Evolutionary conservation across 1,140 invertebrate species (phyloP).

Genomic region (Eciton burchellii): DNA sequence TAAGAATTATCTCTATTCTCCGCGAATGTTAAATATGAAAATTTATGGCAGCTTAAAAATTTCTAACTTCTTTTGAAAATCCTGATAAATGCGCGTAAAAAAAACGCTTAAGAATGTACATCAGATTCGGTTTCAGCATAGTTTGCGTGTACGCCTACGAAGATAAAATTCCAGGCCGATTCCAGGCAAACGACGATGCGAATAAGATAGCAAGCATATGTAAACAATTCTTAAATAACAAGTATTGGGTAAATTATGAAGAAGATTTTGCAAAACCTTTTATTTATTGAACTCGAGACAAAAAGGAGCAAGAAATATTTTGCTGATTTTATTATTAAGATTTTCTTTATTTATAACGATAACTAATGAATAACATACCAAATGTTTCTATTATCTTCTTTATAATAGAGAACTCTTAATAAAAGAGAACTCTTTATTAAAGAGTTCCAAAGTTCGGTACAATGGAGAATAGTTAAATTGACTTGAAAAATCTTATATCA

Average conservation of each 20-base stretch:
- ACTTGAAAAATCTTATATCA: too few relatives aligned
- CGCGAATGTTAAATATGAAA: conserved; percentile 76
- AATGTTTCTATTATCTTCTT: too few relatives aligned
- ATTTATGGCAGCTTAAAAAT: conserved; percentile 86
- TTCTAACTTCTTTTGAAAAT: conserved; percentile 85
- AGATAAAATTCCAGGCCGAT: conserved; percentile 82
- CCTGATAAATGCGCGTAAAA: conserved; percentile 85
- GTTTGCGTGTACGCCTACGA: conserved; percentile 22
- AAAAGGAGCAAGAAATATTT: background rate
- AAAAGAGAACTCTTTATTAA: too few relatives aligned
- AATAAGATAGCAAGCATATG: conserved; percentile 66
- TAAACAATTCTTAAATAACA: conserved; percentile 66
- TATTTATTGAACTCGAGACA: background rate
- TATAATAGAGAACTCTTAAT: too few relatives aligned
- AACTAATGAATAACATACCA: background rate
- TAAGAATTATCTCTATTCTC: conserved; percentile 70
- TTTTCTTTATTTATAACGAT: conserved; percentile 30
- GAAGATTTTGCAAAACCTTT: conserved; percentile 25
- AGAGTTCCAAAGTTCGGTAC: too few relatives aligned
- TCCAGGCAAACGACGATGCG: conserved; percentile 78
- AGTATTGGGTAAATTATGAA: conserved; percentile 10
- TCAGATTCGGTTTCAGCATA: conserved; percentile 56
- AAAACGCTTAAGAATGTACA: conserved; percentile 68
- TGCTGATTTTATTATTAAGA: conserved; percentile 4
- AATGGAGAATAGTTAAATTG: too few relatives aligned